These are phyloP conservation scores for Julus scandinavius DNA, from an alignment of 2,888 invertebrate genomes.

Conservation along the genomic window DNA sequence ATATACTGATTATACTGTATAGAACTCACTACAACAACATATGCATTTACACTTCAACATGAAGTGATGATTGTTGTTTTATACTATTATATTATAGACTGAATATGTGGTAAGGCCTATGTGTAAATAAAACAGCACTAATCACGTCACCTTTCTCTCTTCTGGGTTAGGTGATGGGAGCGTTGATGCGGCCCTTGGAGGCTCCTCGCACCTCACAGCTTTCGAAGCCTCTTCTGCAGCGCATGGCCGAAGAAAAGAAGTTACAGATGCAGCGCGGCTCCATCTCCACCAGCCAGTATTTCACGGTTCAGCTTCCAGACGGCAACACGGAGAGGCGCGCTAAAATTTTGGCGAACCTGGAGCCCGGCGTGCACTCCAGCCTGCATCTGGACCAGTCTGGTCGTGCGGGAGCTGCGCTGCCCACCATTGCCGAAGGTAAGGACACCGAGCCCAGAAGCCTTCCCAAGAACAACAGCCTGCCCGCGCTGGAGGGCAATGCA, in stretches of 20 bases:
- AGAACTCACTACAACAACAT: no score
- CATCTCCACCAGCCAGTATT: conserved; percentile 82
- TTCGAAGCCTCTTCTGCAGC: conserved; percentile 83
- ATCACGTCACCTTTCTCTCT: no score
- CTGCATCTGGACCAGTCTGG: conserved; percentile 85
- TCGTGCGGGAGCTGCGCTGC: conserved; percentile 71
- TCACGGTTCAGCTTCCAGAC: conserved; percentile 87
- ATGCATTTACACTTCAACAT: no score
- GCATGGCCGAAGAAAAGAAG: conserved; percentile 93
- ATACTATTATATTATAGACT: no score
- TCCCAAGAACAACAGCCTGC: conserved; percentile 58
- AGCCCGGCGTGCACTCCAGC: conserved; percentile 93
- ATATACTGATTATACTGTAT: no score
- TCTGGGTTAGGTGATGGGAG: conserved; percentile 64
- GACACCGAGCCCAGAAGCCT: conserved; percentile 56
- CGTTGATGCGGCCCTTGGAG: conserved; percentile 68
- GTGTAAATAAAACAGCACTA: no score
- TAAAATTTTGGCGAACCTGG: conserved; percentile 90
- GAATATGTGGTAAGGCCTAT: no score
- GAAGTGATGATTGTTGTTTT: no score
- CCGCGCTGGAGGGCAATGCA: conserved; percentile 56
- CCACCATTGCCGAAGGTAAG: conserved; percentile 85
- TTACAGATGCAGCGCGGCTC: conserved; percentile 91
- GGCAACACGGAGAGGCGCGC: conserved; percentile 89
- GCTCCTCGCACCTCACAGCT: conserved; percentile 53